A percentile compares a stretch with the other conserved stretches of the same genome.
Conservation (phyloP, 1,140 invertebrate genomes). For the Euura saliciscinereae region DNA sequence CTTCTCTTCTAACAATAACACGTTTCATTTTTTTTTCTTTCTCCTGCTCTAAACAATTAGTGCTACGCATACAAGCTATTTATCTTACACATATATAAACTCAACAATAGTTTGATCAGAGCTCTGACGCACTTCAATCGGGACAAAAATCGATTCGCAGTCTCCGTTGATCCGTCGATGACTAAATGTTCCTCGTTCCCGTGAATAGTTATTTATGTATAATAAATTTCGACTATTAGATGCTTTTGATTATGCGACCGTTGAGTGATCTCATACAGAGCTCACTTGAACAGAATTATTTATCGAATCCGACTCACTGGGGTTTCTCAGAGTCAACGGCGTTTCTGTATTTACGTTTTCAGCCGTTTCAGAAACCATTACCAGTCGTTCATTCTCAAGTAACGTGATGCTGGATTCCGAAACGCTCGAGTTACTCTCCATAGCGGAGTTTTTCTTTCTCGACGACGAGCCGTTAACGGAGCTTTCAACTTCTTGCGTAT, state of each 20-base stretch:
- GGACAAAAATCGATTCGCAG: background rate
- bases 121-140: background rate
- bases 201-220: background rate
- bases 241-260: background rate
- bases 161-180: background rate
- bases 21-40: background rate
- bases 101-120: background rate
- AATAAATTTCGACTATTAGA: too few relatives aligned
- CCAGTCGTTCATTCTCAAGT: slow-evolving; percentile 40
- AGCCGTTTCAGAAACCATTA: slow-evolving; percentile 33
- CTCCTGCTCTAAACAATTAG: background rate
- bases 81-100: background rate
- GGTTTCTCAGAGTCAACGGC: slow-evolving; percentile 38
- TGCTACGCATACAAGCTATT: background rate
- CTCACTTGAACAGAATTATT: slow-evolving; percentile 51
- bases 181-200: slow-evolving; percentile 13
- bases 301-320: slow-evolving; percentile 46
- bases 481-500: slow-evolving; percentile 39
- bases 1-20: background rate
- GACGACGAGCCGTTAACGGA: slow-evolving; percentile 34
- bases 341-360: slow-evolving; percentile 45
- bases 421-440: slow-evolving; percentile 38
- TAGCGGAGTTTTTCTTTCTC: slow-evolving; percentile 45
- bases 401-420: slow-evolving; percentile 42
- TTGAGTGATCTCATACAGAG: slow-evolving; percentile 40